Base-by-base conservation (phyloP, 1,140 invertebrate species). In the Acarapis woodi region DNA sequence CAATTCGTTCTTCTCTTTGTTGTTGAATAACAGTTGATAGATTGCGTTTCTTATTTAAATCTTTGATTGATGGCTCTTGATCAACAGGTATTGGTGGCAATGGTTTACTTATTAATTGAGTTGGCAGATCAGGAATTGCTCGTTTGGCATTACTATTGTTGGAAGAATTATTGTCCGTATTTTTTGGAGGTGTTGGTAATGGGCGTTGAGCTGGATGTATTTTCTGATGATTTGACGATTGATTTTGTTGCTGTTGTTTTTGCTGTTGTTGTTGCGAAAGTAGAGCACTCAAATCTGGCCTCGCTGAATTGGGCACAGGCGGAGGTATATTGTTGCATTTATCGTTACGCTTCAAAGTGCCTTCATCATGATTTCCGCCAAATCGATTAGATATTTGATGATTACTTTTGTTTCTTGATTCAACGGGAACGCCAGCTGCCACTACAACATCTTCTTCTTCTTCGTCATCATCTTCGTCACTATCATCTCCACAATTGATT, bases 161-260 rank as follows among this genome's bases (percentile, higher is more conserved):
- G n/a, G n/a, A n/a, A n/a, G n/a, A n/a, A n/a, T n/a, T n/a, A n/a
- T n/a, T n/a, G n/a, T n/a, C n/a, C n/a, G 10, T 19, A 18, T 19
- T 16, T 12, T 18, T 88, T 59, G 6, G 82, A 85, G 56, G 87
- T 77, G 31, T 80, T 79, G 38, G 74, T 73, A 4, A 76, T 71
- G 29, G 73, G 73, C 52, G 80, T 77, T 42, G 85, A 68, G 46
- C 85, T 82, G 14, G 76, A 80, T 28, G 76, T 14, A 40, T 32
- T 16, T 18, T 16, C 15, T 32, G 31, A 32, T 32, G 31, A 35
- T 22, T 22, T 12, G 16, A 9, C n/a, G 9, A 6, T 18, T 28
- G 40, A 19, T 19, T 10, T 32, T 4, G 18, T 15, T 39, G 41
- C 15, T 32, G 29, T 6, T 25, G 16, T 19, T 24, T 28, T 16